Evolutionary conservation across 2,113 vertebrate species (phyloP).

Genomic region (Psettodes erumei): DNA sequence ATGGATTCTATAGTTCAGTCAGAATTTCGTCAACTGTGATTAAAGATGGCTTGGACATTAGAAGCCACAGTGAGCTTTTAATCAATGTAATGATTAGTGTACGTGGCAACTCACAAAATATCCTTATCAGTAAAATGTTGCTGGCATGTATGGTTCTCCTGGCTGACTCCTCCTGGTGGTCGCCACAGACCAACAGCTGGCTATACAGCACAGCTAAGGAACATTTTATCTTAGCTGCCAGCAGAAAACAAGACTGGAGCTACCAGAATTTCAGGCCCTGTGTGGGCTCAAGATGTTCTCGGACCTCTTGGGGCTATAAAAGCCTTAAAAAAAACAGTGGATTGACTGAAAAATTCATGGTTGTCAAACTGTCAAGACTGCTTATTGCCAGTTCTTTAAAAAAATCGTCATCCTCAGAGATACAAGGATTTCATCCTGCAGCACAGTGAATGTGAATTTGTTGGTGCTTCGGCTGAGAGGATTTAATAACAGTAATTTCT

Average conservation of each 20-base stretch:
- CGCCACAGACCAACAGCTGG: not conserved
- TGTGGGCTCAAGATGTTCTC: conserved; percentile 28
- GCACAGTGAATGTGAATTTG: conserved; percentile 38
- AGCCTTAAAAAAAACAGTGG: conserved; percentile 35
- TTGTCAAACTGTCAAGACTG: conserved; percentile 53
- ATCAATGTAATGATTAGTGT: not conserved
- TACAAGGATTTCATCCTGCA: conserved; percentile 10
- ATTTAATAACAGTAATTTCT: conserved; percentile 44
- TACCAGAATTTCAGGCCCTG: not conserved
- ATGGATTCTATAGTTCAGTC: too few species aligned
- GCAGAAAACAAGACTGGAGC: not conserved
- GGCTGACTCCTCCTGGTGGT: too few species aligned
- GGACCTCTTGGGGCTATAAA: conserved; percentile 28
- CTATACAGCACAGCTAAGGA: not conserved
- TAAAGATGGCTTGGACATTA: not conserved
- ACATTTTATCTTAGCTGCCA: not conserved
- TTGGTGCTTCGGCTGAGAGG: not conserved
- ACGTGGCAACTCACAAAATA: too few species aligned
- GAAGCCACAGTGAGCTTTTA: not conserved
- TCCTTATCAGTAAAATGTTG: too few species aligned
- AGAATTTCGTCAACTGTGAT: too few species aligned
- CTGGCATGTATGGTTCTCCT: not conserved
- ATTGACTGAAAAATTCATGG: conserved; percentile 52
- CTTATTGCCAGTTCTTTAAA: conserved; percentile 17
- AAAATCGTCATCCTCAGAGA: conserved; percentile 29